phyloP scores from a whole-genome alignment of 2,113 vertebrate genomes.

The Megaceryle maxima region DNA sequence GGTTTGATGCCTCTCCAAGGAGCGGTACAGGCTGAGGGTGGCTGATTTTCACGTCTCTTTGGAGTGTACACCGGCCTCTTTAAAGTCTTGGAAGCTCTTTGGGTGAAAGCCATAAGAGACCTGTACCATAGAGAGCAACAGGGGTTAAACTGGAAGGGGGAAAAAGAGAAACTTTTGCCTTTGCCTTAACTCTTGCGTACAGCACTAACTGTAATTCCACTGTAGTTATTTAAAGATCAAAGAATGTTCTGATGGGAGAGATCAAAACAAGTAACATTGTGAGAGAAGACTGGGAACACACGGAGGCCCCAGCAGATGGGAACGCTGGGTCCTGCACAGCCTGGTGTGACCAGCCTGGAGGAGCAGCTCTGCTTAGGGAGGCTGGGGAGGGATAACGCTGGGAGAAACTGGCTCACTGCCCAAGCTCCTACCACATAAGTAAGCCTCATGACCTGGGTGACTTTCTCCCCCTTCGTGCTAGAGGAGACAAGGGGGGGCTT shows the following conservation, averaged over 20 bases:
- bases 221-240: not conserved
- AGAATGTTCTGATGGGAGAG: not conserved
- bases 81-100: not conserved
- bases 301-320: fast-evolving
- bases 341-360: not conserved
- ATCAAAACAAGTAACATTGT: not conserved
- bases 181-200: not conserved
- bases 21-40: not conserved
- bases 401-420: not conserved
- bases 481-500: not conserved
- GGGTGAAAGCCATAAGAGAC: not conserved
- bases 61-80: not conserved
- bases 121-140: not conserved
- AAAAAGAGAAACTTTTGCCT: not conserved
- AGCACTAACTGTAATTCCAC: not conserved
- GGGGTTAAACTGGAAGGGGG: not conserved
- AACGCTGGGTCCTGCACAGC: fast-evolving
- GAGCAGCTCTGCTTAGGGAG: not conserved
- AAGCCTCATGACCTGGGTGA: not conserved
- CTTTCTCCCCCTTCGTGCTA: not conserved
- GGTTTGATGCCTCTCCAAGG: not conserved
- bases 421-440: fast-evolving
- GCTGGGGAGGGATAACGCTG: not conserved
- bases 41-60: not conserved
- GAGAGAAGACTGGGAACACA: not conserved